Evolutionary conservation across 2,797 vertebrate genomes (phyloP), one percentile per base, ranked within the genome.

Genomic region (Cichlasoma orientale): DNA sequence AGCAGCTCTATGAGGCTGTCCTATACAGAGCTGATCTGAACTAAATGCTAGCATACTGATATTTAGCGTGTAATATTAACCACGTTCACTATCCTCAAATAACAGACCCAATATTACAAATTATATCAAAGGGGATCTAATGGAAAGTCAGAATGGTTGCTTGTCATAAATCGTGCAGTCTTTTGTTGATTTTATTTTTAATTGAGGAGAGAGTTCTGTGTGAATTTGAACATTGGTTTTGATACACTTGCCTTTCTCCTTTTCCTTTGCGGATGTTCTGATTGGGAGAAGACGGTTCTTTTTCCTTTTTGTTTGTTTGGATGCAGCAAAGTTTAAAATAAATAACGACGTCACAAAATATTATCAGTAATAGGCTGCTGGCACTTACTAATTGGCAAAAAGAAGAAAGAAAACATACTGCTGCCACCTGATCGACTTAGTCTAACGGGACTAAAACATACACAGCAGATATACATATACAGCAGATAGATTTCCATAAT

Each of bases 401-500:
- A 50, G 19, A 5, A 18, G 19, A 68, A 68, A 50, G 19, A 8
- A 9, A 68, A 8, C 3, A 8, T 19, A 8, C 79, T 63, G 25
- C 10, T 53, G 19, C 68, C 59, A 72, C 25, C 21, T 70, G 59
- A 72, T 47, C 31, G 44, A 33, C n/a, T 57, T 53, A 58, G 68
- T 59, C 12, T 13, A 5, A 53, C 52, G 16, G 68, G 52, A 53
- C 19, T 11, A 54, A 68, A 5, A 81, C 47, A 75, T 8, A 5
- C 33, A 56, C n/a, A n/a, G n/a, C n/a, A n/a, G n/a, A n/a, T n/a
- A n/a, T 8, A 5, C 33, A 56, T 27, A 50, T 31, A 76, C 16
- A 80, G 53, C n/a, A 70, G 41, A 75, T 4, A 69, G 21, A 86
- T 25, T n/a, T 79, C 54, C 31, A 74, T 84, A 59, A 74, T 70